These are phyloP conservation scores for Acanthacorydalis orientalis DNA, from an alignment of 2,888 invertebrate species.

Conservation along the genomic window DNA sequence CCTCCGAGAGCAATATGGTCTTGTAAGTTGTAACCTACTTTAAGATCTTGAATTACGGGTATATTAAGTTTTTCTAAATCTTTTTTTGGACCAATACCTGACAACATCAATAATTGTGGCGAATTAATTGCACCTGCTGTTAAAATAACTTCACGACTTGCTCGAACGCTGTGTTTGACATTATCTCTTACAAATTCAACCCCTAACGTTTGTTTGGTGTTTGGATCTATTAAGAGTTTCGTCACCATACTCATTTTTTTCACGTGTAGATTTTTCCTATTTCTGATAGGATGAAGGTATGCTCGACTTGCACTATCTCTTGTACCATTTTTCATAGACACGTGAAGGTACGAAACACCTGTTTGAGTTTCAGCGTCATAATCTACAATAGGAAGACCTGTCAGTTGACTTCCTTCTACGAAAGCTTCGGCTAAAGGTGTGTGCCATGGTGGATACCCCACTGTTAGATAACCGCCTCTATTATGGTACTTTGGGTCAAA, in stretches of 20 bases:
- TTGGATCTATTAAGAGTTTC: conserved; percentile 26
- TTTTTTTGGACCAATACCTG: conserved; percentile 35
- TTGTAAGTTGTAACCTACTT: conserved; percentile 34
- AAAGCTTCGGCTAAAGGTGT: conserved; percentile 43
- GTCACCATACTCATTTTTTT: conserved; percentile 31
- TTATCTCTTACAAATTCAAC: conserved; percentile 26
- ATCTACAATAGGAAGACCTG: conserved; percentile 46
- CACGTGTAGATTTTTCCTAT: conserved; percentile 33
- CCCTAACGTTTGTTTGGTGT: conserved; percentile 24
- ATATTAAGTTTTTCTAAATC: conserved; percentile 24
- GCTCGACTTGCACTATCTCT: conserved; percentile 32
- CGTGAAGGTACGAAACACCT: conserved; percentile 35
- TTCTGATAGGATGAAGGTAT: conserved; percentile 28
- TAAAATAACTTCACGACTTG: conserved; percentile 40
- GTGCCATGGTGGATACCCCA: conserved; percentile 37
- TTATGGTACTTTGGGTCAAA: conserved; percentile 29
- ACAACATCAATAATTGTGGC: conserved; percentile 66
- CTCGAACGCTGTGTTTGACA: conserved; percentile 19
- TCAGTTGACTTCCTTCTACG: conserved; percentile 40
- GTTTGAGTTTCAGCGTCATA: conserved; percentile 43
- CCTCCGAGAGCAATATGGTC: conserved; percentile 45
- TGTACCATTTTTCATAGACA: conserved; percentile 30
- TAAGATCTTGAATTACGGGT: conserved; percentile 30
- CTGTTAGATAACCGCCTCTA: conserved; percentile 35
- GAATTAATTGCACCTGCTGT: conserved; percentile 48